These are phyloP conservation scores for Carabus problematicus DNA, from an alignment of 2,888 invertebrate genomes.

Conservation along the genomic window DNA sequence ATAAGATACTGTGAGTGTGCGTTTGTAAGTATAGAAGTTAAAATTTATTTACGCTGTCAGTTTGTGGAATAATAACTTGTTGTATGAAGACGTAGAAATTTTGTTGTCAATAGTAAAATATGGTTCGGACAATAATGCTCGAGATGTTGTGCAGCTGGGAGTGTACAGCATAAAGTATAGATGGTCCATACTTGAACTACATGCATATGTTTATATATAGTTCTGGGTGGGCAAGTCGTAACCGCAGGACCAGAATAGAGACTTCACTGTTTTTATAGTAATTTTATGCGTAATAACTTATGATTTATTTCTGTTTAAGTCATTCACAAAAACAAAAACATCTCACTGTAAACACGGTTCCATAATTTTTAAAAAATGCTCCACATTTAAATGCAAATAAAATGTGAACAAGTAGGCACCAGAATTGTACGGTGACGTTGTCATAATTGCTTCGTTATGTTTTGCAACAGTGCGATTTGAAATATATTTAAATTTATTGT, in stretches of 20 bases:
- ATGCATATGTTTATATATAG: slow-evolving; percentile 36
- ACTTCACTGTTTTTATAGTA: slow-evolving; percentile 42
- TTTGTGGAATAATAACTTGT: no score
- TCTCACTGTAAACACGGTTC: slow-evolving; percentile 33
- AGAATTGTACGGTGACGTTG: no score
- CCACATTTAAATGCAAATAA: slow-evolving; percentile 5
- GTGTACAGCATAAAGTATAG: slow-evolving; percentile 24
- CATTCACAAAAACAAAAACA: slow-evolving; percentile 35
- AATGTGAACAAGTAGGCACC: no score
- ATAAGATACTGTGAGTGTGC: no score
- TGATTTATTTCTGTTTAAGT: slow-evolving; percentile 40
- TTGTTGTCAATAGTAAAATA: slow-evolving; percentile 4
- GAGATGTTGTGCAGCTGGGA: slow-evolving; percentile 12
- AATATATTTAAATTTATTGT: neutral
- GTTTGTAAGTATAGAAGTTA: no score
- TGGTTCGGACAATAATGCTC: neutral
- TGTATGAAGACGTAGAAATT: neutral
- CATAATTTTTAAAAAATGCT: slow-evolving; percentile 34
- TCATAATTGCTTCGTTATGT: no score
- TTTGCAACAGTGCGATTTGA: neutral
- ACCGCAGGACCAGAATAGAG: slow-evolving; percentile 35
- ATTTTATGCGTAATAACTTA: slow-evolving; percentile 43
- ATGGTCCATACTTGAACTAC: slow-evolving; percentile 21
- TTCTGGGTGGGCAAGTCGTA: slow-evolving; percentile 39
- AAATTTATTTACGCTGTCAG: no score